Evolutionary conservation across 2,113 vertebrate genomes (phyloP).

Genomic region (Percina caprodes): DNA sequence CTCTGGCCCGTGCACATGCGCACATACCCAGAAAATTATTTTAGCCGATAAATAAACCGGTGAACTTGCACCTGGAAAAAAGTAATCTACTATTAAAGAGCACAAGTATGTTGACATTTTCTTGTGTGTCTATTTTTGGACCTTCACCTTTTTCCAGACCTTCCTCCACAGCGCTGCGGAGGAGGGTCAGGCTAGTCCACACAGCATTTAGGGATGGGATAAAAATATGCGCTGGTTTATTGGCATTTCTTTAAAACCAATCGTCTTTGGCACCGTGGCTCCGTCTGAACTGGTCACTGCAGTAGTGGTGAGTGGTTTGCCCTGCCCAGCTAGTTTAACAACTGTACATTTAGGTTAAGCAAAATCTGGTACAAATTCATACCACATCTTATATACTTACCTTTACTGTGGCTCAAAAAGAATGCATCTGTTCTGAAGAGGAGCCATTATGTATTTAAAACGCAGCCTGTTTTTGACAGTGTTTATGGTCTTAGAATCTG

Average conservation of each 20-base stretch:
- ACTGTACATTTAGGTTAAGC: neutral
- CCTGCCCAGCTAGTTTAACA: neutral
- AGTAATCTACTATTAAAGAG: neutral
- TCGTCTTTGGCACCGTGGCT: too few relatives aligned
- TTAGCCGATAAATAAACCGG: neutral
- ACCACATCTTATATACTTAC: neutral
- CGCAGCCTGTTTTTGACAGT: neutral
- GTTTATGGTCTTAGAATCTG: neutral
- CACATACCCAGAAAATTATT: neutral
- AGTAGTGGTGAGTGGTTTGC: neutral
- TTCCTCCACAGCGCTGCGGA: too few relatives aligned
- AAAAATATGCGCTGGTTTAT: too few relatives aligned
- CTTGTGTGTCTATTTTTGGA: neutral
- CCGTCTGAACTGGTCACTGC: neutral
- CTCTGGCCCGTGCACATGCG: slow-evolving; percentile 13
- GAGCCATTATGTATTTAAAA: neutral
- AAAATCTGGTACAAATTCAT: neutral
- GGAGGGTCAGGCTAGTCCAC: too few relatives aligned
- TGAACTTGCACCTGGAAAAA: neutral
- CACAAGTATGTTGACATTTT: neutral
- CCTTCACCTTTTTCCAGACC: neutral
- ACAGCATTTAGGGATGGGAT: too few relatives aligned
- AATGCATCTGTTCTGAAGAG: neutral
- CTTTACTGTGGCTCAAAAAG: neutral
- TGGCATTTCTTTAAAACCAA: too few relatives aligned